Evolutionary conservation across 2,797 vertebrate genomes (phyloP).

Genomic region (Spizella passerina): DNA sequence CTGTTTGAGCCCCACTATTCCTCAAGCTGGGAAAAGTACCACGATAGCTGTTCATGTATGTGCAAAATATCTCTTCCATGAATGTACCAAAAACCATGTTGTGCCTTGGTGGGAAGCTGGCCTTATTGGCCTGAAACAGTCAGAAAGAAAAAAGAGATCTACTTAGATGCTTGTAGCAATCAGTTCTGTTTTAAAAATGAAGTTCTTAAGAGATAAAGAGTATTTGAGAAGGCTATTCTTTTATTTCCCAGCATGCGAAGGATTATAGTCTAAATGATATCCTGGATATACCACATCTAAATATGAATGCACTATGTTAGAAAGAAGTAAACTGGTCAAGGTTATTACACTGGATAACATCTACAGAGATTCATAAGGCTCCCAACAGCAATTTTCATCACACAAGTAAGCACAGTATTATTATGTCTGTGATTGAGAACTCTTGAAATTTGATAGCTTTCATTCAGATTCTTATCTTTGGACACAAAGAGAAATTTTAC

Average conservation of each 20-base stretch:
- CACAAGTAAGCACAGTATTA: neutral
- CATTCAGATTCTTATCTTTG: neutral
- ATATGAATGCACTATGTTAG: neutral
- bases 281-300: neutral
- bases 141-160: neutral
- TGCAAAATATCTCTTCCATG: neutral
- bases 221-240: neutral
- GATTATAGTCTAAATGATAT: neutral
- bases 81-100: fast-evolving
- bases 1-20: neutral
- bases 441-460: conserved; percentile 12
- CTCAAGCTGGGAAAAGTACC: neutral
- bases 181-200: neutral
- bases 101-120: neutral
- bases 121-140: neutral
- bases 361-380: neutral
- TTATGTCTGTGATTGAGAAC: neutral
- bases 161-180: neutral
- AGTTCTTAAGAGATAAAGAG: neutral
- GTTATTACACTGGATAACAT: neutral
- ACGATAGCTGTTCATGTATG: fast-evolving
- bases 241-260: neutral
- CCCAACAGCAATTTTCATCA: neutral
- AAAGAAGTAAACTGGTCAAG: neutral
- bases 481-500: neutral